These are phyloP conservation scores for Kryphioiulus occultus DNA, from an alignment of 2,888 invertebrate genomes.

Conservation along the genomic window DNA sequence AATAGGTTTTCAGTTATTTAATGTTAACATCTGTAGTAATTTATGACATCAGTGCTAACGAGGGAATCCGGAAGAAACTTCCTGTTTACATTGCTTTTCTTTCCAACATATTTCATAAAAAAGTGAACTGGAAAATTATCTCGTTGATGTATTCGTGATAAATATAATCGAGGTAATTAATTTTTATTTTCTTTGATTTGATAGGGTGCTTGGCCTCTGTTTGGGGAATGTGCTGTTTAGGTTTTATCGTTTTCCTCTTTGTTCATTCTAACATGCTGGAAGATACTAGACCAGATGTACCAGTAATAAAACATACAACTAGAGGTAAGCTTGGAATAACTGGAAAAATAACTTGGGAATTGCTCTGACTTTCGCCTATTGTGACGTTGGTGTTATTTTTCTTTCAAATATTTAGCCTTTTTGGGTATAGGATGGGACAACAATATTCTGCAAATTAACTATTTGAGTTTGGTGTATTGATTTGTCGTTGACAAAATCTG, in stretches of 20 bases:
- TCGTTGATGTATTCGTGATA: background rate
- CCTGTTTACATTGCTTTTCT: background rate
- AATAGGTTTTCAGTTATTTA: too few relatives aligned
- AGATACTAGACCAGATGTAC: background rate
- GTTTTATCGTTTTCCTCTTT: constrained; percentile 43
- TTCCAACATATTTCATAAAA: background rate
- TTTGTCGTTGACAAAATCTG: too few relatives aligned
- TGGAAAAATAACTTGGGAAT: too few relatives aligned
- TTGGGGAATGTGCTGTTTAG: constrained; percentile 20
- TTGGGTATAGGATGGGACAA: too few relatives aligned
- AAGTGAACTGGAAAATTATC: background rate
- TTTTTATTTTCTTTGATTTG: background rate
- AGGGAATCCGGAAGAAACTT: too few relatives aligned
- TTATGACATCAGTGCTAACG: too few relatives aligned
- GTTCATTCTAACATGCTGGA: background rate
- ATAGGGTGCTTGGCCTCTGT: constrained; percentile 15
- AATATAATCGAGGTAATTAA: background rate
- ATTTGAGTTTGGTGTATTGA: too few relatives aligned
- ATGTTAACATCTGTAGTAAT: too few relatives aligned
- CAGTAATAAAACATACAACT: background rate
- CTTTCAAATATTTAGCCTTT: too few relatives aligned
- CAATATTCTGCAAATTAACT: too few relatives aligned
- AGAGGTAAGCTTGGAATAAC: too few relatives aligned
- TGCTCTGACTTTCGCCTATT: background rate
- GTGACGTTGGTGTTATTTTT: background rate